Evolutionary conservation across 2,797 vertebrate species (phyloP), one percentile per base, ranked within the genome.

Genomic region (Lutjanus campechanus): DNA sequence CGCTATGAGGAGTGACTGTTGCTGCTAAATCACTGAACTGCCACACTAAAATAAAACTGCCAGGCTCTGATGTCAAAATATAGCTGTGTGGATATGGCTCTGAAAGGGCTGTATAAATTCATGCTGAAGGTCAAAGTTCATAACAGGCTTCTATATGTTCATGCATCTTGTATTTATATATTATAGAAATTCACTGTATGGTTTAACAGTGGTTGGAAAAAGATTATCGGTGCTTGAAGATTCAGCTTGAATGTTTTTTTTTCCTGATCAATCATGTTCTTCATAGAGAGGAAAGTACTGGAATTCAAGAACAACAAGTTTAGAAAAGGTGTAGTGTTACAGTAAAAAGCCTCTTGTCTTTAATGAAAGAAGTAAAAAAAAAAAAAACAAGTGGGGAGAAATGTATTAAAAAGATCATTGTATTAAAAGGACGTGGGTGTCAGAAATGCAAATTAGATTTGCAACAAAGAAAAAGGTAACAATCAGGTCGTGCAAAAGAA

Each of bases 1-100:
- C 74, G 81, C 83, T 81, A 73, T 73, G 78, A 84, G 66, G 78
- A 88, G 56, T 79, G 88, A 77, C 85, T 85, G 77, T 78, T 81
- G 66, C 85, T 71, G 80, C 58, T 86, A 88, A 87, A 89, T 86
- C 77, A 69, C 17, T 66, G 65, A 83, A 83, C 73, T 73, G 77
- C 64, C 77, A 84, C 50, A 65, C 71, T 22, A 59, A 75, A 76
- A 87, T 73, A 72, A 85, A 12, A 29, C 70, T 72, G 69, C 36
- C 54, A 69, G 53, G 46, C 22, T 73, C 51, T 64, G 53, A 81
- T 78, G 71, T 60, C 25, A 62, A 44, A 64, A 40, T 70, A 56
- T 69, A 61, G 40, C 56, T 63, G 11, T 49, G 29, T 63, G 54
- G 58, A 25, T 22, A 60, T 25, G 13, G 15, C 40, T 81, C 17